These are phyloP conservation scores for Lysiphlebus fabarum DNA, from an alignment of 1,140 invertebrate species.

Conservation along the genomic window DNA sequence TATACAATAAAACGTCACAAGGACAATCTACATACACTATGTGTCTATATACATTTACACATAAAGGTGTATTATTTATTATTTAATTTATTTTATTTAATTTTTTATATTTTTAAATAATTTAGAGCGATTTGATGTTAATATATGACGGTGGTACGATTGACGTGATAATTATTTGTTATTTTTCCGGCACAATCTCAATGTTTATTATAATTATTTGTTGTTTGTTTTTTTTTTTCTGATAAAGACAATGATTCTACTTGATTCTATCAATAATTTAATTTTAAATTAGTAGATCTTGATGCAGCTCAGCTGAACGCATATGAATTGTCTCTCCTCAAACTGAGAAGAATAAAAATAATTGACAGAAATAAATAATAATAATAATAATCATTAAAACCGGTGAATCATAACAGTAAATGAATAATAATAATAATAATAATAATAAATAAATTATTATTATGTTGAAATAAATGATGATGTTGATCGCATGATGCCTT, in stretches of 20 bases:
- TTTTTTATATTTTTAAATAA: neutral
- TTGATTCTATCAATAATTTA: too few relatives aligned
- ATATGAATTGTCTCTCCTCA: too few relatives aligned
- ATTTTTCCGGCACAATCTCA: too few relatives aligned
- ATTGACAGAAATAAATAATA: too few relatives aligned
- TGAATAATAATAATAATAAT: too few relatives aligned
- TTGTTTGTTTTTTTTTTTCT: too few relatives aligned
- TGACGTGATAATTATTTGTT: neutral
- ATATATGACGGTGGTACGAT: conserved; percentile 19
- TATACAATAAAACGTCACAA: conserved; percentile 35
- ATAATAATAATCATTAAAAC: neutral
- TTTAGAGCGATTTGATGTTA: conserved; percentile 15
- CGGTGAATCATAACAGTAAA: too few relatives aligned
- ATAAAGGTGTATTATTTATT: conserved; percentile 27
- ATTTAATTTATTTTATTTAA: conserved; percentile 1
- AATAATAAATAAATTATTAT: neutral
- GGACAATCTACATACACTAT: conserved; percentile 35
- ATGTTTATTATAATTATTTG: too few relatives aligned
- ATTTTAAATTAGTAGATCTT: too few relatives aligned
- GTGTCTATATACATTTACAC: conserved; percentile 37
- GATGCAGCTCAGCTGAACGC: too few relatives aligned
- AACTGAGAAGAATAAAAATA: neutral
- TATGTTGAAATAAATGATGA: conserved; percentile 3
- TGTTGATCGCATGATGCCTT: conserved; percentile 1
- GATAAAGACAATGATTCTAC: too few relatives aligned